Conservation (phyloP, 64 coral and sea anemone species). For the Porites lutea region DNA sequence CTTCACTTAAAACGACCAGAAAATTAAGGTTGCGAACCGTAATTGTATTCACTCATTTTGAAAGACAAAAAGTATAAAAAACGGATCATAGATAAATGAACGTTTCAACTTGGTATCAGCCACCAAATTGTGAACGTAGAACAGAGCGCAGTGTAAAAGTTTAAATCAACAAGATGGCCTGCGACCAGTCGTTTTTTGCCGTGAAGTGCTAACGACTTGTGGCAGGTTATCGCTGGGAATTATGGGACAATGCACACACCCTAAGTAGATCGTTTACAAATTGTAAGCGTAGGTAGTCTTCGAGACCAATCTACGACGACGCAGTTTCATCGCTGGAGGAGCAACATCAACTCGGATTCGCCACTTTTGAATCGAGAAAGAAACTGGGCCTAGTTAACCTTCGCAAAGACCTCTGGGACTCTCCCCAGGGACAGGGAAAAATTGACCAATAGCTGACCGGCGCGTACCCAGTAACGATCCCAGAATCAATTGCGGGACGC, state of each 20-base stretch:
- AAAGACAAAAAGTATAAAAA: not conserved
- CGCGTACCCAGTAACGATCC: too few relatives aligned
- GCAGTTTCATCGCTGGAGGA: not conserved
- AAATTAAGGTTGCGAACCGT: not conserved
- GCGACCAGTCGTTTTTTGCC: not conserved
- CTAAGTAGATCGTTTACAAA: not conserved
- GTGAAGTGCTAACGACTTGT: not conserved
- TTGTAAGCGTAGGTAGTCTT: not conserved
- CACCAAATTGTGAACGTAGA: not conserved
- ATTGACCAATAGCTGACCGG: too few relatives aligned
- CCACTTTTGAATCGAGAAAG: too few relatives aligned
- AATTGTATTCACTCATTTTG: not conserved
- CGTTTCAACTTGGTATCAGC: not conserved
- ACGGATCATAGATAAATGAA: not conserved
- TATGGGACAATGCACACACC: constrained; percentile 19
- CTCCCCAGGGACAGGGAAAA: too few relatives aligned
- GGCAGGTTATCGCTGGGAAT: not conserved
- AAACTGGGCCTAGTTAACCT: too few relatives aligned
- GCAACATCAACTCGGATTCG: not conserved
- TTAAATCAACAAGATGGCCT: not conserved
- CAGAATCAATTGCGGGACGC: too few relatives aligned
- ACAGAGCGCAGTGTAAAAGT: not conserved
- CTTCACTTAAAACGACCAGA: not conserved
- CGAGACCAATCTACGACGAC: not conserved
- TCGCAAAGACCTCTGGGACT: too few relatives aligned